Conservation (phyloP, 2,888 invertebrate species). For the Tetrapedia diversipes region DNA sequence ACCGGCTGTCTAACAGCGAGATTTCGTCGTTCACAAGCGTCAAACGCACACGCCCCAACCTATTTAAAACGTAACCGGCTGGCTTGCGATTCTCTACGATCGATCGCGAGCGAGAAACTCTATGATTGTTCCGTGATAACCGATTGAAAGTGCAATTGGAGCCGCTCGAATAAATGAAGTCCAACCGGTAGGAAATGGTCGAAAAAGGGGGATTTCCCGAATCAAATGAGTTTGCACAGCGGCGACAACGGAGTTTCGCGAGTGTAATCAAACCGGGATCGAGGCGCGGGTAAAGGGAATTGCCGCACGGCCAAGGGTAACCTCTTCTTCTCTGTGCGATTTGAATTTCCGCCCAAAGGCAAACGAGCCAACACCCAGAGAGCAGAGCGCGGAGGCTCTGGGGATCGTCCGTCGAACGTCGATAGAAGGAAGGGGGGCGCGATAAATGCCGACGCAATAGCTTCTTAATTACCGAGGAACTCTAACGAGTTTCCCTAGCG, state of each 20-base stretch:
- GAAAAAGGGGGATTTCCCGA: slow-evolving; percentile 52
- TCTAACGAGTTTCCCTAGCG: slow-evolving; percentile 47
- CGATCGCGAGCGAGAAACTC: too few relatives aligned
- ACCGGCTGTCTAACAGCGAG: not conserved
- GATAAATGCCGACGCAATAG: slow-evolving; percentile 54
- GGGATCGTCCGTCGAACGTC: slow-evolving; percentile 37
- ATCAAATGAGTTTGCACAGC: slow-evolving; percentile 66
- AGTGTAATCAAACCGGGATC: slow-evolving; percentile 51
- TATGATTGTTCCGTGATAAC: too few relatives aligned
- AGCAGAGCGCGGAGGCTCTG: not conserved
- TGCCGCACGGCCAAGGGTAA: slow-evolving; percentile 30
- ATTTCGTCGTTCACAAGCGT: slow-evolving; percentile 23
- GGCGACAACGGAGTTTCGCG: slow-evolving; percentile 58
- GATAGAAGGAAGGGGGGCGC: slow-evolving; percentile 27
- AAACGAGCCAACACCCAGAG: slow-evolving; percentile 50
- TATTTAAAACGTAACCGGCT: too few relatives aligned
- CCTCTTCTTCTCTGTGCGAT: slow-evolving; percentile 53
- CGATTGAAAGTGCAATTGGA: too few relatives aligned
- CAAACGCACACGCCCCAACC: too few relatives aligned
- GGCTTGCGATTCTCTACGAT: too few relatives aligned
- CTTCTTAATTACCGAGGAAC: slow-evolving; percentile 57
- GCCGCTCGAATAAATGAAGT: too few relatives aligned
- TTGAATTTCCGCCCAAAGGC: slow-evolving; percentile 69
- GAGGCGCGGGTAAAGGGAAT: slow-evolving; percentile 35
- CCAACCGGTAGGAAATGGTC: slow-evolving; percentile 45